phyloP scores from a whole-genome alignment of 2,888 invertebrate species.

The Pandemis corylana region DNA sequence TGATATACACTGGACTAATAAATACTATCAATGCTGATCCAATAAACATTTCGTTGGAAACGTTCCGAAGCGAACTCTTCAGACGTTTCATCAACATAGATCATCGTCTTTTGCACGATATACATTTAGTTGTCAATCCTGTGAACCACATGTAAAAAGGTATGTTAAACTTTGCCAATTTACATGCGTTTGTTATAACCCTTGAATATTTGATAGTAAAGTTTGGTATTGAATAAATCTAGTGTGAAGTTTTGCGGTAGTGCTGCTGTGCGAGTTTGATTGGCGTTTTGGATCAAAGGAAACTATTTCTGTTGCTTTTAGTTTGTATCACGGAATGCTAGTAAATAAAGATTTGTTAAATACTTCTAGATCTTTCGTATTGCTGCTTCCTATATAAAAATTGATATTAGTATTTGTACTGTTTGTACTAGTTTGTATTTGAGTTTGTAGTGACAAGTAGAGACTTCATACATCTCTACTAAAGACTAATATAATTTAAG shows the following conservation, averaged over 20 bases:
- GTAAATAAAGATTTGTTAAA: slow-evolving; percentile 26
- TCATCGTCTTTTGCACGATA: neutral
- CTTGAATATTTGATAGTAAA: neutral
- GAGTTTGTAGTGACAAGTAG: no score
- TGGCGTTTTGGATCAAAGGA: slow-evolving; percentile 38
- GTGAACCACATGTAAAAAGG: neutral
- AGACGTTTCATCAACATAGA: neutral
- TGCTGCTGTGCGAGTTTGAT: slow-evolving; percentile 16
- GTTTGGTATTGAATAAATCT: neutral
- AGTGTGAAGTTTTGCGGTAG: neutral
- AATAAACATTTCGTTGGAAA: slow-evolving; percentile 19
- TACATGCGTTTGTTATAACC: neutral
- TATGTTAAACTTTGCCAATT: neutral
- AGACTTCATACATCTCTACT: no score
- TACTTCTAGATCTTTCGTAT: slow-evolving; percentile 8
- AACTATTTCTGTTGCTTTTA: slow-evolving; percentile 17
- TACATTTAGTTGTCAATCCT: neutral
- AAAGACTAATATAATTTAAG: no score
- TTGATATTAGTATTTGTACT: neutral
- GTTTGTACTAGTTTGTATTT: no score
- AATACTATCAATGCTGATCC: slow-evolving; percentile 18
- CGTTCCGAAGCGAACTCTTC: neutral
- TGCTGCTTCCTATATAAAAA: neutral
- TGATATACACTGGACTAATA: neutral
- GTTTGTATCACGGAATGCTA: slow-evolving; percentile 19